Conservation (phyloP, 2,113 vertebrate genomes). For the Chaetops frenatus region DNA sequence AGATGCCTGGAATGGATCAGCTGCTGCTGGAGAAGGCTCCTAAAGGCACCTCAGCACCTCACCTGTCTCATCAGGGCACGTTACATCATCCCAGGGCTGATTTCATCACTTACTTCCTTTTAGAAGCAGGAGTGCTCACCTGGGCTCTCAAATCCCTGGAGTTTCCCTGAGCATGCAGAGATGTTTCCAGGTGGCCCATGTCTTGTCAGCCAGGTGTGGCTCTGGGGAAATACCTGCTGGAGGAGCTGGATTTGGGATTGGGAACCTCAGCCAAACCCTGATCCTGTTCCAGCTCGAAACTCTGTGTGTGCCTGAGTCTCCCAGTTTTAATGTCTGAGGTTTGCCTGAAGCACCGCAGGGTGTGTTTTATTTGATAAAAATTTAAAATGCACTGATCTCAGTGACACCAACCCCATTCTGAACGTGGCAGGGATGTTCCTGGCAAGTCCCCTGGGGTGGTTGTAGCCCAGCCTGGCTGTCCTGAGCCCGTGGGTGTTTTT, state of each 20-base stretch:
- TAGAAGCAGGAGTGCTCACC: not conserved
- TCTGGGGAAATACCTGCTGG: not conserved
- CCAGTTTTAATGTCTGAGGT: not conserved
- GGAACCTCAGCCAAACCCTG: not conserved
- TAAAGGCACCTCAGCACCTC: not conserved
- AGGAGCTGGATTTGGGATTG: not conserved
- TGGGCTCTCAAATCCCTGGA: not conserved
- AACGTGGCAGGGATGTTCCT: rapidly evolving
- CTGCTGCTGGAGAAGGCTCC: not conserved
- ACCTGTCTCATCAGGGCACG: rapidly evolving
- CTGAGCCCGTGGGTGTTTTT: not conserved
- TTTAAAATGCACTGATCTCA: not conserved
- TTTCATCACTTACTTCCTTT: not conserved
- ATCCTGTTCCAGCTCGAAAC: not conserved
- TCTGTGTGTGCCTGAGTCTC: not conserved
- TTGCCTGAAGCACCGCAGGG: not conserved
- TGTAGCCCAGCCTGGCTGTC: not conserved
- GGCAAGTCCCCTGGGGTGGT: not conserved
- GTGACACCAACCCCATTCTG: not conserved
- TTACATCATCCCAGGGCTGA: not conserved
- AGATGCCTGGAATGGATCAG: not conserved
- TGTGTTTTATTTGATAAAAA: not conserved
- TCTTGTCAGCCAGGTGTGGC: not conserved
- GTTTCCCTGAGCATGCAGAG: not conserved
- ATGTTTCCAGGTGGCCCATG: rapidly evolving